Base-by-base conservation (phyloP, 2,797 vertebrate genomes). In the Molossus alvarezi region DNA sequence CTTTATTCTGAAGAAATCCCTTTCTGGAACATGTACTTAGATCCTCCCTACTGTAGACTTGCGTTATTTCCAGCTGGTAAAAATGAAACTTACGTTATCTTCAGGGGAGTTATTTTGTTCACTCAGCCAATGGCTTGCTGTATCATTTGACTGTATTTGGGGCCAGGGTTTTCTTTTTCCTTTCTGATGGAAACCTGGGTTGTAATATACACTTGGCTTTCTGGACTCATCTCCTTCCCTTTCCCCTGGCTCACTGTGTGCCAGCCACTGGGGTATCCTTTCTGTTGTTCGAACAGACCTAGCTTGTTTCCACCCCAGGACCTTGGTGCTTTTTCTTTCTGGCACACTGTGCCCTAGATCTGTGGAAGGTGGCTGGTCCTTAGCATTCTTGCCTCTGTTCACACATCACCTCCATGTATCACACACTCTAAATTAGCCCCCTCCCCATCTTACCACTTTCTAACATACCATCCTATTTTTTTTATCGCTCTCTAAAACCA, bases 301-400 rank as follows among this genome's bases (percentile, higher is more conserved):
- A 53, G 25, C 37, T 71, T 60, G 10, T 82, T 79, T 75, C 51
- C 15, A 90, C 17, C 48, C 62, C 53, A 51, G 21, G 53, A 27
- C 45, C 18, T 86, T 82, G 80, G 10, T 33, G 37, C 33, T 85
- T 88, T 84, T 45, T 58, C n/a, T 73, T 91, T 93, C 79, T 85
- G 72, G 58, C 51, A 71, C 57, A 69, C 13, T 71, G 41, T 87
- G 13, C 15, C 67, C 10, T 79, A 29, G 33, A 14, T 77, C 79
- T 93, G n/a, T 27, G 73, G 82, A 75, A 85, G n/a, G 29, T 4
- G 0, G n/a, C 73, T 72, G 5, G 33, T 87, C 41, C 33, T 77
- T 29, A 60, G 15, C 25, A 77, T 73, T 67, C n/a, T 53, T 29
- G 20, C 33, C 18, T 94, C 29, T 71, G 17, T 67, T 7, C 71